Evolutionary conservation across 1,140 invertebrate species (phyloP).

Genomic region (Rhopalosiphum maidis): DNA sequence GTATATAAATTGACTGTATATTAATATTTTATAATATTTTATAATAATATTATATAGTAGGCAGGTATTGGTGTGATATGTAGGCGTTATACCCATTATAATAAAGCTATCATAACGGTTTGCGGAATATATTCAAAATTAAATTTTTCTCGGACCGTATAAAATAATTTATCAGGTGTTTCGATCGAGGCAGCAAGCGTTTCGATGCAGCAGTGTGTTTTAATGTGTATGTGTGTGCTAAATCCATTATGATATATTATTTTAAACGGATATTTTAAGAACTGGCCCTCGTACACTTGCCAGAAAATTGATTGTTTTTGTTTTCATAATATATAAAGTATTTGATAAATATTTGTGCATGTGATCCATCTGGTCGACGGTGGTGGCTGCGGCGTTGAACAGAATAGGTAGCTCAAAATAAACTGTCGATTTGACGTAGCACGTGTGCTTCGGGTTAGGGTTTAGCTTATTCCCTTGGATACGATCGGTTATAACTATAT

Average conservation of each 20-base stretch:
- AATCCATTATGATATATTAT: constrained; percentile 35
- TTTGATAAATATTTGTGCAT: constrained; percentile 48
- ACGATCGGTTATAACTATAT: not conserved
- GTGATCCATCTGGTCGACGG: constrained; percentile 45
- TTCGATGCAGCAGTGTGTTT: not conserved
- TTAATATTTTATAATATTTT: not conserved
- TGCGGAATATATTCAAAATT: not conserved
- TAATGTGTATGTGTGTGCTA: not conserved
- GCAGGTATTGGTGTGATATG: not conserved
- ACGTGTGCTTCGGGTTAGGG: not conserved
- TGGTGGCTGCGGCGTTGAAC: not conserved
- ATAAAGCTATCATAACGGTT: not conserved
- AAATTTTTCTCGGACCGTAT: not conserved
- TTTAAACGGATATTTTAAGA: constrained; percentile 55
- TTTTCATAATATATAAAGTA: constrained; percentile 41
- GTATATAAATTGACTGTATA: not conserved
- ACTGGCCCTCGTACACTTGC: not conserved
- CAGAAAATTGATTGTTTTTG: constrained; percentile 57
- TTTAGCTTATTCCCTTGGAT: not conserved
- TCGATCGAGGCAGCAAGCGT: not conserved
- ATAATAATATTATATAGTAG: not conserved
- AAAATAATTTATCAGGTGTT: not conserved
- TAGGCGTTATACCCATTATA: not conserved
- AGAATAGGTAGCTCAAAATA: constrained; percentile 49
- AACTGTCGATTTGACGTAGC: constrained; percentile 22